These are phyloP conservation scores for Pyrocephalus nanus DNA, from an alignment of 2,797 vertebrate species.

Conservation along the genomic window DNA sequence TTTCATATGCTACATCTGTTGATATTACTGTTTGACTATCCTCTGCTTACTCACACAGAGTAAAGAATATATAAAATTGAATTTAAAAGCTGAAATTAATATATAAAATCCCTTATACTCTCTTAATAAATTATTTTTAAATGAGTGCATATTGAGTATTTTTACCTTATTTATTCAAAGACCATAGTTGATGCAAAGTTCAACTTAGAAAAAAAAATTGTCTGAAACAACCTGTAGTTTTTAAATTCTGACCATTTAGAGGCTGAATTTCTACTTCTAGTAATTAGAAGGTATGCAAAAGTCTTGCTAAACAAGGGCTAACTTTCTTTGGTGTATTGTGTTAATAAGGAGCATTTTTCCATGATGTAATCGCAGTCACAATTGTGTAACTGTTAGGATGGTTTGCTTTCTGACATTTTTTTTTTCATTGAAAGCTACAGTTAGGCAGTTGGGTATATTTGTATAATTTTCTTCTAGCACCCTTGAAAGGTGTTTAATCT, in stretches of 20 bases:
- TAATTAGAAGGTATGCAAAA: background rate
- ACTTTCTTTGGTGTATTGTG: background rate
- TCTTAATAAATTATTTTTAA: background rate
- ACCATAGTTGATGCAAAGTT: background rate
- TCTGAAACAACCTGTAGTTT: background rate
- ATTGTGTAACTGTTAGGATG: background rate
- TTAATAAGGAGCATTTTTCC: background rate
- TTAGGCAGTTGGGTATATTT: accelerated
- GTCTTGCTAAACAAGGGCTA: background rate
- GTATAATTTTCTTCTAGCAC: background rate
- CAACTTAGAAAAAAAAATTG: background rate
- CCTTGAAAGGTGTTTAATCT: background rate
- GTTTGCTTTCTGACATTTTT: background rate
- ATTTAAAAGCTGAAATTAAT: background rate
- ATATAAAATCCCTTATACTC: background rate
- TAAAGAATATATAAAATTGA: background rate
- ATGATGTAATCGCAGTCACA: background rate
- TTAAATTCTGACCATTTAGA: background rate
- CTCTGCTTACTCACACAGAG: background rate
- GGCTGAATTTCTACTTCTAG: background rate
- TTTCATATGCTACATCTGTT: background rate
- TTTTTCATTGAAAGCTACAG: background rate
- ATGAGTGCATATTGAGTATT: background rate
- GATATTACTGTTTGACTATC: background rate
- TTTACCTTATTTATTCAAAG: background rate